Percentiles rank a stretch among this genome's conserved stretches.
Evolutionary conservation across 2,113 vertebrate species (phyloP).

Genomic region (Rattus rattus): DNA sequence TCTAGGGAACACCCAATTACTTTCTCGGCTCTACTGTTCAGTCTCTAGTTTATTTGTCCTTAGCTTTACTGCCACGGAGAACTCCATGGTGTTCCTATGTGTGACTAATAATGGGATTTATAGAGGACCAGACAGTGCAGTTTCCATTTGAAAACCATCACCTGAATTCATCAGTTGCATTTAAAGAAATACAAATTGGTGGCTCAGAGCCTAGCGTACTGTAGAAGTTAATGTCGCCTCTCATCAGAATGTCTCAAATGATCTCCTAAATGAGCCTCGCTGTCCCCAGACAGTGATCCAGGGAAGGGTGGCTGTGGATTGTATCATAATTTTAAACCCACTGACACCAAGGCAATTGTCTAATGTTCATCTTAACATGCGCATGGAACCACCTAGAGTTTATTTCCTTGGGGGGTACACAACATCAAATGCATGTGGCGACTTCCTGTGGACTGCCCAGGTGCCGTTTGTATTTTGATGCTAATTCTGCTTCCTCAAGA

Average conservation of each 20-base stretch:
- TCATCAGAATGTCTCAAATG: conserved; percentile 31
- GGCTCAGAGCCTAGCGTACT: not conserved
- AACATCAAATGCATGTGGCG: not conserved
- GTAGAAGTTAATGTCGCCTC: not conserved
- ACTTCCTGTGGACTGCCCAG: not conserved
- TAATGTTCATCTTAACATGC: conserved; percentile 23
- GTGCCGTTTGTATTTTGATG: no score
- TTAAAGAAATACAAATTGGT: conserved; percentile 33
- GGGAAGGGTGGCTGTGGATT: not conserved
- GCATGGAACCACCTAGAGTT: conserved; percentile 1
- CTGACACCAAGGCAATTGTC: not conserved
- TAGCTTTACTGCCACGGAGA: conserved; percentile 2
- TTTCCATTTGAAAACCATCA: conserved; percentile 45
- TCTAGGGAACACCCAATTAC: not conserved
- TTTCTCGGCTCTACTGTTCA: not conserved
- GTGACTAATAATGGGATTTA: not conserved
- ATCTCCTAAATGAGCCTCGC: conserved; percentile 28
- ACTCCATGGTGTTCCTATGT: not conserved
- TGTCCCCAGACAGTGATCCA: not conserved
- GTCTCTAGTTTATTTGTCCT: not conserved
- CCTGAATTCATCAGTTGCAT: conserved; percentile 29
- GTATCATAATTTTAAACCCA: conserved; percentile 56
- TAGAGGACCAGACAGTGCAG: not conserved
- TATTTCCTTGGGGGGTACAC: conserved; percentile 3
- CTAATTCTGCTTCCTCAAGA: no score